These are phyloP conservation scores for Eunapius fragilis DNA, from an alignment of 37 sponge, comb jelly and placozoan species.

Conservation along the genomic window DNA sequence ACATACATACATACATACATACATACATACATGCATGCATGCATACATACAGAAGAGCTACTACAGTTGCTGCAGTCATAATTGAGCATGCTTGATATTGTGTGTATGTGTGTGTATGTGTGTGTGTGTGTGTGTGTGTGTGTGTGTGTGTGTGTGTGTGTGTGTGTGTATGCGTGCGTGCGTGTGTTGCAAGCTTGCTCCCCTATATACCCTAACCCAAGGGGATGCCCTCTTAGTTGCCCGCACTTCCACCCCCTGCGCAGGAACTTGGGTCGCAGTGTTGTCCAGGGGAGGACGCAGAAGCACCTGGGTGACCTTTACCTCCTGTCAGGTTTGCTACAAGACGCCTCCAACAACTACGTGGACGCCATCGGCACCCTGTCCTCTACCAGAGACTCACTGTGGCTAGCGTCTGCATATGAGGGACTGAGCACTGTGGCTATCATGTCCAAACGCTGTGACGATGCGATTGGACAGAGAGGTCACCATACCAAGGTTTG, in stretches of 20 bases:
- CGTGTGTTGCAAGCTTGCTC: too few relatives aligned
- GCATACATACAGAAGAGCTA: background rate
- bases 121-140: too few relatives aligned
- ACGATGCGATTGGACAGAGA: slow-evolving; percentile 47
- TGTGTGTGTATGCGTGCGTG: too few relatives aligned
- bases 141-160: too few relatives aligned
- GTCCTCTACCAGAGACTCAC: slow-evolving; percentile 31
- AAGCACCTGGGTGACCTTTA: slow-evolving; percentile 66
- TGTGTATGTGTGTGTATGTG: too few relatives aligned
- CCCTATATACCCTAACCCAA: too few relatives aligned
- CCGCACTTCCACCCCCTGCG: background rate
- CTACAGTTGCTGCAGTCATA: background rate
- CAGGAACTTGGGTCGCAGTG: slow-evolving; percentile 1
- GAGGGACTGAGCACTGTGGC: slow-evolving; percentile 56
- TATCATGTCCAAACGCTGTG: slow-evolving; percentile 35
- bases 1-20: background rate
- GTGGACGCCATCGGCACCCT: slow-evolving; percentile 11
- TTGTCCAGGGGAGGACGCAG: slow-evolving; percentile 2
- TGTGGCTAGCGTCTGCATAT: slow-evolving; percentile 53
- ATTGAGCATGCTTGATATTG: too few relatives aligned
- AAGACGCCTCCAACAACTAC: slow-evolving; percentile 29
- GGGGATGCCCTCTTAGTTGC: too few relatives aligned
- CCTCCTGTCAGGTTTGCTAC: slow-evolving; percentile 50
- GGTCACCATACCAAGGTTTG: background rate
- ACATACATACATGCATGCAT: background rate